Evolutionary conservation across 2,113 vertebrate species (phyloP).

Genomic region (Cichladusa arquata): DNA sequence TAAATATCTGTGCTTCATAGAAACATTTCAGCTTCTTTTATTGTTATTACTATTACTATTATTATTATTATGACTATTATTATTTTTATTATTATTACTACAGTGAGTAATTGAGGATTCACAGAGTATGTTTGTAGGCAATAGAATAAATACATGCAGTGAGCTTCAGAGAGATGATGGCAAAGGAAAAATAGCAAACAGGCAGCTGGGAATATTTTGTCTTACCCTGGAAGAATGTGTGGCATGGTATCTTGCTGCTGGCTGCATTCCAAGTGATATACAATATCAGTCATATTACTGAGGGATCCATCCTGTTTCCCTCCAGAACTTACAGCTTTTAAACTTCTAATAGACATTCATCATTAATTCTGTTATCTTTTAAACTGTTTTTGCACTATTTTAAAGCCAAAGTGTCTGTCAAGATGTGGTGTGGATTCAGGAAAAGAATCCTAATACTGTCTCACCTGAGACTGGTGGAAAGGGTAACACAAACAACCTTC

Average conservation of each 20-base stretch:
- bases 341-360: not conserved
- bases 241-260: not conserved
- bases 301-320: not conserved
- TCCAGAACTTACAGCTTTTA: not conserved
- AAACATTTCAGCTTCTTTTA: not conserved
- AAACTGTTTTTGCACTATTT: not conserved
- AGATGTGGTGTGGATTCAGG: not conserved
- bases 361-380: not conserved
- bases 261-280: not conserved
- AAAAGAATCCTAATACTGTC: not conserved
- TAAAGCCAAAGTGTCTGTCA: not conserved
- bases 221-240: not conserved
- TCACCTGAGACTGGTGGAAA: not conserved
- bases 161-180: not conserved
- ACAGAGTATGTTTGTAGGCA: not conserved
- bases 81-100: not conserved
- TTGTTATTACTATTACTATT: not conserved
- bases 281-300: not conserved
- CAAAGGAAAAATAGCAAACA: not conserved
- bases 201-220: not conserved
- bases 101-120: not conserved
- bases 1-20: not conserved
- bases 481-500: not conserved
- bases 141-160: not conserved
- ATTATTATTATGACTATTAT: not conserved